phyloP scores from a whole-genome alignment of 2,113 vertebrate species.

The Probosciger aterrimus region DNA sequence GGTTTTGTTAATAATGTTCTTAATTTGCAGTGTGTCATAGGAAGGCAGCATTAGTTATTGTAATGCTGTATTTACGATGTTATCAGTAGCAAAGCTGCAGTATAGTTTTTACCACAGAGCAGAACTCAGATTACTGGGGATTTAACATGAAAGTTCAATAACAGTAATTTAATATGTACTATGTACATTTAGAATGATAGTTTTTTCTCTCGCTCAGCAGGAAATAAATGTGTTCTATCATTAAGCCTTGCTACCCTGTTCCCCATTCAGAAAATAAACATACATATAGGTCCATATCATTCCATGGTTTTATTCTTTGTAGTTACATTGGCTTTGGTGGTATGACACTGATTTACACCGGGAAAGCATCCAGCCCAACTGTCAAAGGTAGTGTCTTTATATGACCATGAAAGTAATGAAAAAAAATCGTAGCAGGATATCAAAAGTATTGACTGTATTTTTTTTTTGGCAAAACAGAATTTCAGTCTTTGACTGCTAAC shows the following conservation, averaged over 20 bases:
- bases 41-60: constrained; percentile 58
- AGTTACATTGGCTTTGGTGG: not conserved
- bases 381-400: not conserved
- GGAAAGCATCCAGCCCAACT: not conserved
- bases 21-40: constrained; percentile 63
- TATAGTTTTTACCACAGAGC: not conserved
- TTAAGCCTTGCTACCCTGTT: not conserved
- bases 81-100: constrained; percentile 25
- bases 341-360: not conserved
- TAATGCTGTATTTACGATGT: constrained; percentile 31
- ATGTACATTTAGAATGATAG: not conserved
- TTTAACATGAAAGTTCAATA: constrained; percentile 43
- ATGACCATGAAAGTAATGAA: not conserved
- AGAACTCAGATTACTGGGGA: constrained; percentile 1
- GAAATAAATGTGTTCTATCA: not conserved
- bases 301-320: not conserved
- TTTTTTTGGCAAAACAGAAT: not conserved
- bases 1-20: constrained; percentile 62
- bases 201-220: not conserved
- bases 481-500: not conserved
- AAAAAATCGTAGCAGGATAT: not conserved
- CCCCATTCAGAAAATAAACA: not conserved
- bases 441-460: not conserved
- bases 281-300: accelerated
- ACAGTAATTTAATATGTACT: constrained; percentile 32